Base-by-base conservation (phyloP, 2,113 vertebrate genomes). In the Xerus inauris region DNA sequence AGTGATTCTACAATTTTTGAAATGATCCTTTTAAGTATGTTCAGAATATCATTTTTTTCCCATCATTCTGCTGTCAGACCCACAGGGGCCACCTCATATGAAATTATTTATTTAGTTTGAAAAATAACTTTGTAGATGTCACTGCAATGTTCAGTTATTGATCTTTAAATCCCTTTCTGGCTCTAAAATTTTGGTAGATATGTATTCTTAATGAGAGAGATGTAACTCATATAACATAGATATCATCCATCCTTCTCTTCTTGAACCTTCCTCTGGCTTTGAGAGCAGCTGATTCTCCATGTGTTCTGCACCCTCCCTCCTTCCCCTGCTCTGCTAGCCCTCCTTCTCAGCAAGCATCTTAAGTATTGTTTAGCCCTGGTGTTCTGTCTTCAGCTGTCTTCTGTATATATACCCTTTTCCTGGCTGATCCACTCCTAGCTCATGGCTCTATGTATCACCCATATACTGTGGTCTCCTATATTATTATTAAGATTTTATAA, bases 71-170 rank as follows among this genome's bases (percentile, higher is more conserved):
- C 20, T 73, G 26, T 94, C 49, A 77, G 51, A 42, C 6, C 77
- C 64, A 54, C 20, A 59, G 85, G 40, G 76, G 24, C 9, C 28
- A 57, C 51, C 11, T 64, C 11, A 14, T 80, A 35, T n/a, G 79
- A 75, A 96, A 89, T 91, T 38, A 82, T 38, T 85, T 80, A n/a
- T 47, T 85, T 79, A 51, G 14, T 79, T 89, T 47, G 75, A 94
- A 94, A 89, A 92, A 75, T 75, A 87, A 49, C 57, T 85, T 71
- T 72, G 57, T n/a, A 47, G 14, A 10, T 83, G 45, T 84, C 38
- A n/a, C 32, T 67, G 59, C 32, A 8, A 6, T 76, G 84, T 49
- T 83, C 59, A 42, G 3, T 19, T 80, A 38, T 94, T 94, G 72
- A 71, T 79, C 19, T 94, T 90, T 89, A 64, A 72, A 76, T 51